Evolutionary conservation across 1,140 invertebrate genomes (phyloP).

Genomic region (Pissodes strobi): DNA sequence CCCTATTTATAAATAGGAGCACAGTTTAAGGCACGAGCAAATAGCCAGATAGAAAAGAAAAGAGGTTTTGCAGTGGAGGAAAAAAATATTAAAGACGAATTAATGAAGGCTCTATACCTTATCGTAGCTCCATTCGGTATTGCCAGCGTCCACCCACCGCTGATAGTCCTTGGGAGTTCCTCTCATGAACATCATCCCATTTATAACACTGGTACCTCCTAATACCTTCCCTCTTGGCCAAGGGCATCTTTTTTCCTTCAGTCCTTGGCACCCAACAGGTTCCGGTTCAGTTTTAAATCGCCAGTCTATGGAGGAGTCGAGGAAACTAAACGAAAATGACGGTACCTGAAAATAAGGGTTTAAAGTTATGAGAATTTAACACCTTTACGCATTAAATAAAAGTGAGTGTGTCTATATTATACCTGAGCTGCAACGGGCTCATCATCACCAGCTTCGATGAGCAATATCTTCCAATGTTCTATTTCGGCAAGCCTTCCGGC

Average conservation of each 20-base stretch:
- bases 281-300: constrained; percentile 65
- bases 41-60: neutral
- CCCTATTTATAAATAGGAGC: too few species aligned
- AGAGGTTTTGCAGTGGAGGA: too few species aligned
- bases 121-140: constrained; percentile 42
- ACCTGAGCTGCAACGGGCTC: constrained; percentile 58
- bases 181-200: constrained; percentile 73
- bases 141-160: constrained; percentile 61
- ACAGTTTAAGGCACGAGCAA: too few species aligned
- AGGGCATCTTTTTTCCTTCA: constrained; percentile 50
- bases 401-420: too few species aligned
- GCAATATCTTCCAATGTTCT: constrained; percentile 35
- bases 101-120: constrained; percentile 47
- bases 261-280: constrained; percentile 58
- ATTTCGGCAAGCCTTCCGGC: constrained; percentile 56
- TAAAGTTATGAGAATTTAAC: too few species aligned
- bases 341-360: constrained; percentile 1
- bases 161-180: constrained; percentile 71
- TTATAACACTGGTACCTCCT: constrained; percentile 64
- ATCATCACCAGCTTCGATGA: constrained; percentile 63
- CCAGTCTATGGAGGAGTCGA: constrained; percentile 63
- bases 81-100: too few species aligned
- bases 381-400: too few species aligned
- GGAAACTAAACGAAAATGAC: constrained; percentile 51
- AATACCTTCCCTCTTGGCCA: constrained; percentile 62